Percentiles rank a stretch among this genome's conserved stretches.
These are phyloP conservation scores for Ylistrum balloti DNA, from an alignment of 1,140 invertebrate genomes.

Conservation along the genomic window DNA sequence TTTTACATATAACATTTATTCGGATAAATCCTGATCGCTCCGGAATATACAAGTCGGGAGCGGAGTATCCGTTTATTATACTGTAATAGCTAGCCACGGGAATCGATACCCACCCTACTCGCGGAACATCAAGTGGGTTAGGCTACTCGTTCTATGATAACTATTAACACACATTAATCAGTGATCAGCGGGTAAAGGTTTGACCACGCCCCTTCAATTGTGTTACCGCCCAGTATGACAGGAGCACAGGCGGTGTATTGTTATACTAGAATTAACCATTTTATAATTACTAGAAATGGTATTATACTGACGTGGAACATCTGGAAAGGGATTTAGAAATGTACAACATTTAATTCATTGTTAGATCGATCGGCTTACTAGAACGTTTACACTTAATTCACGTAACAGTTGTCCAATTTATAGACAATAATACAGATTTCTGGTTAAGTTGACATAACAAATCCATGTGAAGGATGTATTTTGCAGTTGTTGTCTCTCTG, in stretches of 20 bases:
- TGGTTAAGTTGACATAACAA: neutral
- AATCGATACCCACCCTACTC: neutral
- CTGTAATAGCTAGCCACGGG: neutral
- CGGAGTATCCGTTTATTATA: neutral
- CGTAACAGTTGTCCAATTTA: conserved; percentile 26
- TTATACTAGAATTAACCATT: conserved; percentile 19
- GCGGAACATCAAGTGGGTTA: conserved; percentile 10
- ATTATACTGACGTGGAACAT: conserved; percentile 15
- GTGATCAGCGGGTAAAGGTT: conserved; percentile 17
- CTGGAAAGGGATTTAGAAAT: conserved; percentile 11
- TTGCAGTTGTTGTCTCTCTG: neutral
- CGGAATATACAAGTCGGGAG: neutral
- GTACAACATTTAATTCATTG: neutral
- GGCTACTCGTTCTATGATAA: neutral
- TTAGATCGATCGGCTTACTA: neutral
- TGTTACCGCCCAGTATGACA: conserved; percentile 15
- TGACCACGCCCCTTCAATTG: conserved; percentile 24
- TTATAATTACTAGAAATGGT: conserved; percentile 36
- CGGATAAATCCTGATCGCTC: neutral
- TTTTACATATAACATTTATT: neutral
- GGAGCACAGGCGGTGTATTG: neutral
- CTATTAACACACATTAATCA: conserved; percentile 40
- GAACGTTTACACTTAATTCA: neutral
- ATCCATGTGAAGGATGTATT: neutral
- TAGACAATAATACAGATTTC: neutral